phyloP scores from a whole-genome alignment of 2,797 vertebrate species.

The Micromesistius poutassou region DNA sequence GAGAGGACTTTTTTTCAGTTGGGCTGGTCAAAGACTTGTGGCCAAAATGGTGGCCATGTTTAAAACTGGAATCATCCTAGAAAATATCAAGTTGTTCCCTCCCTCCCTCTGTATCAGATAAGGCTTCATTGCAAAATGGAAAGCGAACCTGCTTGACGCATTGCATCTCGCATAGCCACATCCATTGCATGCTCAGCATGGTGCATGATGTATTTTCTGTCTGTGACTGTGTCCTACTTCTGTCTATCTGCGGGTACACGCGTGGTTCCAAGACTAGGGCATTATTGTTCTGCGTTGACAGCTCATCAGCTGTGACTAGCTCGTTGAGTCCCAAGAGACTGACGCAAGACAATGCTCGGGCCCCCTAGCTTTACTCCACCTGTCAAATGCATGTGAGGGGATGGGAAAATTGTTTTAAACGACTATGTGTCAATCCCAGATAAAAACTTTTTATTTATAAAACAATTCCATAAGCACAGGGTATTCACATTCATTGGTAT shows the following conservation, averaged over 20 bases:
- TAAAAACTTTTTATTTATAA: constrained; percentile 65
- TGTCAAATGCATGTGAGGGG: constrained; percentile 35
- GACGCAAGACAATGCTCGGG: constrained; percentile 35
- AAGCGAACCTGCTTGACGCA: background rate
- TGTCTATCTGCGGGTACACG: constrained; percentile 46
- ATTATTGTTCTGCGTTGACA: constrained; percentile 40
- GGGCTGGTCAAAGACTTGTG: background rate
- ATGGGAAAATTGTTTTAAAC: constrained; percentile 22
- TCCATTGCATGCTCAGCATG: background rate
- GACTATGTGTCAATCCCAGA: constrained; percentile 48
- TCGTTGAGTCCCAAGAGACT: constrained; percentile 1
- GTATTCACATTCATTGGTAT: constrained; percentile 77
- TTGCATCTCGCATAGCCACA: background rate
- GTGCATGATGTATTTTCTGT: constrained; percentile 11
- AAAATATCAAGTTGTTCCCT: background rate
- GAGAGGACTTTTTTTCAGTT: background rate
- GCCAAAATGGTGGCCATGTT: background rate
- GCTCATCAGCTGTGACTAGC: constrained; percentile 44
- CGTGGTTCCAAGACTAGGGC: constrained; percentile 26
- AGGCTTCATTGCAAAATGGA: background rate
- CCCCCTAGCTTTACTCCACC: constrained; percentile 30
- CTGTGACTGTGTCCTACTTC: constrained; percentile 53
- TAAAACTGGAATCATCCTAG: background rate
- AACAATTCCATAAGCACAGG: constrained; percentile 65
- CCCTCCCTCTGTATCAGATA: background rate